Evolutionary conservation across 1,140 invertebrate species (phyloP).

Genomic region (Drosophila navojoa): DNA sequence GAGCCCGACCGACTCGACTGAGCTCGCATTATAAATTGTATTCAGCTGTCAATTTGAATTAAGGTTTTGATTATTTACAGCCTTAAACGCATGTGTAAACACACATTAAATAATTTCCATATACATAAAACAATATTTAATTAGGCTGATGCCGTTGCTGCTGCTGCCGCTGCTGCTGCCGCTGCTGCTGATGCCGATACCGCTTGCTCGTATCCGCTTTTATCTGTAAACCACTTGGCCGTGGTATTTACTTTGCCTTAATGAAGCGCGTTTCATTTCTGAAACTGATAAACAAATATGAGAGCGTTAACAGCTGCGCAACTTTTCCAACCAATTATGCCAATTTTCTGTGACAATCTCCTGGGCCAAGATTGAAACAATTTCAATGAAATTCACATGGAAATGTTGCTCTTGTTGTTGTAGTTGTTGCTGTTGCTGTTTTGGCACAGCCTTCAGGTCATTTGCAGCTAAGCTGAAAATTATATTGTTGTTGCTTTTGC

Average conservation of each 20-base stretch:
- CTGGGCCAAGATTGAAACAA: constrained; percentile 3
- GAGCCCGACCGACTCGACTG: background rate
- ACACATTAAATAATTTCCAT: constrained; percentile 37
- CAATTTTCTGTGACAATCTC: constrained; percentile 25
- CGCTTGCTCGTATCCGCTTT: constrained; percentile 23
- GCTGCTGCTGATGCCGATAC: background rate
- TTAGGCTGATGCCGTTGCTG: constrained; percentile 6
- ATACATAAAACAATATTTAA: constrained; percentile 47
- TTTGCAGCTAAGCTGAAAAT: constrained; percentile 67
- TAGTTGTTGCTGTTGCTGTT: constrained; percentile 22
- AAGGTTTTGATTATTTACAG: constrained; percentile 49
- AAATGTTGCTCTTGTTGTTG: constrained; percentile 20
- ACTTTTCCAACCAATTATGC: constrained; percentile 10
- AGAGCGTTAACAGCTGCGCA: constrained; percentile 63
- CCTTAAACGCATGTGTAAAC: constrained; percentile 28
- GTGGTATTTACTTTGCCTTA: constrained; percentile 79
- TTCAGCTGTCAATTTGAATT: constrained; percentile 46
- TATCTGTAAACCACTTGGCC: constrained; percentile 73
- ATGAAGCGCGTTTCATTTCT: constrained; percentile 54
- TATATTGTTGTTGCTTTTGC: constrained; percentile 44
- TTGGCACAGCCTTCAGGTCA: constrained; percentile 47
- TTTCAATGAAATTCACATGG: constrained; percentile 19
- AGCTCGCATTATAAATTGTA: constrained; percentile 35
- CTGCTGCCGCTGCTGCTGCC: background rate
- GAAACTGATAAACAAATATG: constrained; percentile 77